phyloP scores from a whole-genome alignment of 53 echinoderm and acorn worm species.

The Astropecten irregularis region DNA sequence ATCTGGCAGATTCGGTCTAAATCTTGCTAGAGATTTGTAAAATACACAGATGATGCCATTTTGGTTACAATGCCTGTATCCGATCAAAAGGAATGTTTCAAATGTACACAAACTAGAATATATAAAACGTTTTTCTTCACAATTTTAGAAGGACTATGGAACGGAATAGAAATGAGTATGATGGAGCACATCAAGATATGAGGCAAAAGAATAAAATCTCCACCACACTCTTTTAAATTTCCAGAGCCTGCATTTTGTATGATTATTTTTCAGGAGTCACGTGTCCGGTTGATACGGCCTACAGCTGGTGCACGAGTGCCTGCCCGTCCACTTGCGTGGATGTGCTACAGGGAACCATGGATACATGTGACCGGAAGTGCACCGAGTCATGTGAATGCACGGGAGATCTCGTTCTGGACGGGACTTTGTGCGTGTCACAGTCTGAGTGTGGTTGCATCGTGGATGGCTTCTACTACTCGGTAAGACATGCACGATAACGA shows the following conservation, averaged over 20 bases:
- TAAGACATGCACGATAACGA: slow-evolving; percentile 23
- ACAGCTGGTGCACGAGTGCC: slow-evolving; percentile 61
- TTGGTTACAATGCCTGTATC: too few species aligned
- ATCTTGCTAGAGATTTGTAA: too few species aligned
- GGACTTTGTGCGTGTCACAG: slow-evolving; percentile 61
- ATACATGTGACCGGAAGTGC: slow-evolving; percentile 77
- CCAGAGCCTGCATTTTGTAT: not conserved
- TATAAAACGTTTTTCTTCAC: too few species aligned
- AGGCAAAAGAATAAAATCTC: too few species aligned
- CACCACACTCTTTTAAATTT: too few species aligned
- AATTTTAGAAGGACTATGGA: too few species aligned
- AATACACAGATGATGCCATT: too few species aligned
- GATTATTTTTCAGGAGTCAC: slow-evolving; percentile 34
- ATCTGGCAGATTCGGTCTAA: too few species aligned
- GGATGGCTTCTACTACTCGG: slow-evolving; percentile 88
- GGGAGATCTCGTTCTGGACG: slow-evolving; percentile 69
- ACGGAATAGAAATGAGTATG: too few species aligned
- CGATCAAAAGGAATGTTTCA: too few species aligned
- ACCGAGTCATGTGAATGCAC: slow-evolving; percentile 85
- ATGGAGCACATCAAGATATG: too few species aligned
- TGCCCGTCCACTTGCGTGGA: slow-evolving; percentile 66
- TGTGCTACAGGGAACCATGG: slow-evolving; percentile 39
- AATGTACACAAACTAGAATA: too few species aligned
- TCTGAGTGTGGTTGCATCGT: slow-evolving; percentile 78
- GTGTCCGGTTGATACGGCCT: slow-evolving; percentile 61